Evolutionary conservation across 2,797 vertebrate genomes (phyloP).

Genomic region (Trichosurus vulpecula): DNA sequence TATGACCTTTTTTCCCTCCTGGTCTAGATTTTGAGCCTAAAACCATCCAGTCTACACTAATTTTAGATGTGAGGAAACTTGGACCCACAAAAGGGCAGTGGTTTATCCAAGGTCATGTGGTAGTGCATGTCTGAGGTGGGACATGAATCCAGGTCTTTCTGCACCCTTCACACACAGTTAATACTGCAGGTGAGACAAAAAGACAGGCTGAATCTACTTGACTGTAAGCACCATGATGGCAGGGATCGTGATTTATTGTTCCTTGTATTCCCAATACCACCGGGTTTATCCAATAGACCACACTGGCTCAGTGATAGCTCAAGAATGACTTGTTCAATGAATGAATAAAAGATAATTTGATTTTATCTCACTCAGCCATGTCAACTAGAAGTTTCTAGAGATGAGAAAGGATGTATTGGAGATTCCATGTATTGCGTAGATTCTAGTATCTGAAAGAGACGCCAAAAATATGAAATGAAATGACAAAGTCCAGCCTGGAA

Average conservation of each 20-base stretch:
- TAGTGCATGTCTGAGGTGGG: neutral
- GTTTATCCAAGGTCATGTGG: neutral
- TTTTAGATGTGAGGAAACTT: neutral
- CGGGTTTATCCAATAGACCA: neutral
- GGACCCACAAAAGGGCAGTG: neutral
- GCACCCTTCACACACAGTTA: neutral
- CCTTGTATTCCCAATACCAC: neutral
- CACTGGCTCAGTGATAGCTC: neutral
- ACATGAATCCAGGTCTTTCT: neutral
- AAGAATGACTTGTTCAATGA: neutral
- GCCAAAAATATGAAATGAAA: conserved; percentile 6
- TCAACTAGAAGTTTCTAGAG: neutral
- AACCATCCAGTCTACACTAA: neutral
- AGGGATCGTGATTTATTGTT: neutral
- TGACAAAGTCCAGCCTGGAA: conserved; percentile 4
- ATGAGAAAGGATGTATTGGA: neutral
- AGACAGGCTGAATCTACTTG: neutral
- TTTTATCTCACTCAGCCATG: neutral
- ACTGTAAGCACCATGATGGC: neutral
- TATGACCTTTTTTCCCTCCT: too few species aligned
- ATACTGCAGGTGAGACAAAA: neutral
- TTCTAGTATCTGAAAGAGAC: neutral
- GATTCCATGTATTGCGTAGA: neutral
- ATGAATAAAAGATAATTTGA: neutral
- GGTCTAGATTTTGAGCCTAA: neutral